Evolutionary conservation across 2,888 invertebrate genomes (phyloP).

Genomic region (Phyllotreta striolata): DNA sequence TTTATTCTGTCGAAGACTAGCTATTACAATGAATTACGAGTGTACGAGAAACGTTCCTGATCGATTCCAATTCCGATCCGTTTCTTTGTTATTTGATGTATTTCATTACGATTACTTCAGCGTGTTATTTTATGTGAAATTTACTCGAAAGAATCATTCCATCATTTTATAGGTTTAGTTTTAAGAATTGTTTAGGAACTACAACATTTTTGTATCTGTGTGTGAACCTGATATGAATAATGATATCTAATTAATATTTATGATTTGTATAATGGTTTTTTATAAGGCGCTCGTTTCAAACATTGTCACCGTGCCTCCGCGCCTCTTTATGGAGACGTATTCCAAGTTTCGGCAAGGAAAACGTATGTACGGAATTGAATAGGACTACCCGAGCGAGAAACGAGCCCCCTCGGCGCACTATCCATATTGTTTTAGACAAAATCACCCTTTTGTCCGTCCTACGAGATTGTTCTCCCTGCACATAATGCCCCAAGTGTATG

Average conservation of each 20-base stretch:
- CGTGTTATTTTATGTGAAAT: conserved; percentile 27
- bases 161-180: conserved; percentile 15
- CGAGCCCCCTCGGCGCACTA: conserved; percentile 5
- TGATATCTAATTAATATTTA: neutral
- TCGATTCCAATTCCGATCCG: conserved; percentile 20
- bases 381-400: conserved; percentile 14
- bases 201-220: no score
- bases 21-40: conserved; percentile 29
- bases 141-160: conserved; percentile 5
- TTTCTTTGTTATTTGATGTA: conserved; percentile 30
- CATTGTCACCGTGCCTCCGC: no score
- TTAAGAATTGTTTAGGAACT: neutral
- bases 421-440: conserved; percentile 10
- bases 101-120: conserved; percentile 26
- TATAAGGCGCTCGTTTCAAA: no score
- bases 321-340: no score
- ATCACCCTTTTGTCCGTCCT: conserved; percentile 8
- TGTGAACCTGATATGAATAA: conserved; percentile 7
- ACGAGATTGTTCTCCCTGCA: conserved; percentile 11
- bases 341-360: conserved; percentile 2
- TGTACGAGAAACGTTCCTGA: conserved; percentile 24
- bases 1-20: conserved; percentile 7
- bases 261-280: no score
- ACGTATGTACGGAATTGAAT: conserved; percentile 12
- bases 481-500: conserved; percentile 3